Evolutionary conservation across 1,140 invertebrate genomes (phyloP).

Genomic region (Lineus longissimus): DNA sequence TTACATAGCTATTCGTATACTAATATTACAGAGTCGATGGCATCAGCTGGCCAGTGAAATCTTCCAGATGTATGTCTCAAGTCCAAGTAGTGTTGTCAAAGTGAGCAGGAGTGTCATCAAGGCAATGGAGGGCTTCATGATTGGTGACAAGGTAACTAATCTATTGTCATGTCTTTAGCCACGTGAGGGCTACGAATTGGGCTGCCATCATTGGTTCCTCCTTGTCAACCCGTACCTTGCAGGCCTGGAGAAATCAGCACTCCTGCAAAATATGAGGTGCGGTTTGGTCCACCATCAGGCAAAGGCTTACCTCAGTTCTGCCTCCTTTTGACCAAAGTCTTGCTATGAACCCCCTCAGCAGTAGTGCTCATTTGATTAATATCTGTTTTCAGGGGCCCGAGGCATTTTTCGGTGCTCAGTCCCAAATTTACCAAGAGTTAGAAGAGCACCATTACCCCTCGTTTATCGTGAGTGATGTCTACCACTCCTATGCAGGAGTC

Average conservation of each 20-base stretch:
- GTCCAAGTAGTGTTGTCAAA: slow-evolving; percentile 33
- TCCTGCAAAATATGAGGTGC: no score
- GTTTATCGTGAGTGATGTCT: slow-evolving; percentile 80
- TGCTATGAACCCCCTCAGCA: no score
- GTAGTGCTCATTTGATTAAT: no score
- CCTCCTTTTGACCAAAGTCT: no score
- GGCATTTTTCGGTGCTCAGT: slow-evolving; percentile 82
- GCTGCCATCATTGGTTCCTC: not conserved
- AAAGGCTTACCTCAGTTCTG: no score
- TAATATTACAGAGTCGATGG: slow-evolving; percentile 57
- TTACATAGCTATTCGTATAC: no score
- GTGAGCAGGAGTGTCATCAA: slow-evolving; percentile 60
- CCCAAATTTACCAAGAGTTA: slow-evolving; percentile 70
- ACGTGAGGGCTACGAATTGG: not conserved
- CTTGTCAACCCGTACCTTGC: no score
- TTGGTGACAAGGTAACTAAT: slow-evolving; percentile 67
- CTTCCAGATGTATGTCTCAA: slow-evolving; percentile 76
- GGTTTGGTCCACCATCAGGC: no score
- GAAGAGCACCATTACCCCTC: slow-evolving; percentile 85
- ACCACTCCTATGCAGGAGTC: slow-evolving; percentile 59
- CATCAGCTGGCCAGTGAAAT: slow-evolving; percentile 86
- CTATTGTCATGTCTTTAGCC: no score
- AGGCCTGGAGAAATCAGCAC: no score
- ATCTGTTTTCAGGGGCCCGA: slow-evolving; percentile 67
- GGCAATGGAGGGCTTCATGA: slow-evolving; percentile 79